Conservation (phyloP, 2,888 invertebrate genomes). For the Rhodophaea formosa region DNA sequence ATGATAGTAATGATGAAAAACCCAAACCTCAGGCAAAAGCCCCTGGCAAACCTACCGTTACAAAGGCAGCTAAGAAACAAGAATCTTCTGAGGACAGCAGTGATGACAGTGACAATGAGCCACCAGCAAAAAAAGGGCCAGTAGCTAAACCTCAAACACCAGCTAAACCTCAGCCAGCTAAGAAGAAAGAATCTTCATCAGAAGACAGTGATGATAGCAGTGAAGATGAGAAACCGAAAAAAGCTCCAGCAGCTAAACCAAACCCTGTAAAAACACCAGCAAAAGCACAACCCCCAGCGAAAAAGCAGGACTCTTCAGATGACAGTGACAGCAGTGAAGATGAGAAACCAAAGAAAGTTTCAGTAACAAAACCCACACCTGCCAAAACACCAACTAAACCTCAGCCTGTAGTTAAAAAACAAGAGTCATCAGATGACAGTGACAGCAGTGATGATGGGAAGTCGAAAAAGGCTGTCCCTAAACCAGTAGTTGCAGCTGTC, state of each 20-base stretch:
- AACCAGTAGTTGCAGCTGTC: conserved; percentile 28
- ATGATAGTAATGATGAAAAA: conserved; percentile 56
- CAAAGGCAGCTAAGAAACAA: conserved; percentile 27
- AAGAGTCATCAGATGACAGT: conserved; percentile 37
- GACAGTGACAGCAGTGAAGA: conserved; percentile 53
- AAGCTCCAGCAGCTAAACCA: conserved; percentile 30
- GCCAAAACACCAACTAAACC: conserved; percentile 25
- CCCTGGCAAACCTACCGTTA: conserved; percentile 19
- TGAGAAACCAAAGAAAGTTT: conserved; percentile 31
- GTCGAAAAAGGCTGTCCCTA: conserved; percentile 32
- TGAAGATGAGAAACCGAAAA: conserved; percentile 52
- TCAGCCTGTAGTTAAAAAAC: conserved; percentile 31
- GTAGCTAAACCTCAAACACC: conserved; percentile 32
- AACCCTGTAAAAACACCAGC: conserved; percentile 22
- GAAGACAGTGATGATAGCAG: conserved; percentile 54
- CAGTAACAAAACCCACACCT: conserved; percentile 22
- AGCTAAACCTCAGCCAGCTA: conserved; percentile 38
- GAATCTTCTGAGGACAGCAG: conserved; percentile 36
- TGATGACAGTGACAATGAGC: conserved; percentile 54
- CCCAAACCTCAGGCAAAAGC: conserved; percentile 21
- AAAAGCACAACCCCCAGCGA: conserved; percentile 35
- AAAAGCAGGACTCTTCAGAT: conserved; percentile 37
- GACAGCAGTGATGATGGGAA: conserved; percentile 41
- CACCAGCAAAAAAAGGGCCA: conserved; percentile 25
- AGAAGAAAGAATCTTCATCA: conserved; percentile 58